Percentiles rank a stretch among this genome's conserved stretches.
phyloP scores from a whole-genome alignment of 2,797 vertebrate species.

The Pelodytes ibericus region DNA sequence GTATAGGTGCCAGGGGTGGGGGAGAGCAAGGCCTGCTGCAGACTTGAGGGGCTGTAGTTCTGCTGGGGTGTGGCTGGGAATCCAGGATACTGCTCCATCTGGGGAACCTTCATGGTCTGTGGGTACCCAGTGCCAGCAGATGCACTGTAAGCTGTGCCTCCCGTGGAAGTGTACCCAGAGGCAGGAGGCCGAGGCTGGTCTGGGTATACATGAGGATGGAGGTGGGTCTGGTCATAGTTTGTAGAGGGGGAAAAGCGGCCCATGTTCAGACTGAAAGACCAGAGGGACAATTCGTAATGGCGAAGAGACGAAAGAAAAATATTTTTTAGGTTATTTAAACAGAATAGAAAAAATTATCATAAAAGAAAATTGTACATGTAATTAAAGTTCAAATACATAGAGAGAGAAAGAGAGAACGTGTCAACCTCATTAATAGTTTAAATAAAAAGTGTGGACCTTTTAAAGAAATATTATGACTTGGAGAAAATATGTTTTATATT shows the following conservation, averaged over 20 bases:
- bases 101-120: constrained; percentile 86
- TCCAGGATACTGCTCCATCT: constrained; percentile 84
- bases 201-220: constrained; percentile 88
- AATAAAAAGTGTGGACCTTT: too few relatives aligned
- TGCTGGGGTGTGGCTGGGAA: constrained; percentile 71
- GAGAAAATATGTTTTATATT: too few relatives aligned
- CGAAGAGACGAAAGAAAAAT: neutral
- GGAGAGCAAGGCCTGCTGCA: constrained; percentile 96
- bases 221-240: constrained; percentile 90
- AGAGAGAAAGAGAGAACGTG: too few relatives aligned
- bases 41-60: constrained; percentile 85
- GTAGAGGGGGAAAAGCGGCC: constrained; percentile 81
- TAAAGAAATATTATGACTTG: too few relatives aligned
- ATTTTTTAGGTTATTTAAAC: neutral
- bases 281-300: neutral
- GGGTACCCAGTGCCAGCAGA: constrained; percentile 76
- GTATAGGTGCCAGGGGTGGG: constrained; percentile 90
- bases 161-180: constrained; percentile 64
- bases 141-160: constrained; percentile 57
- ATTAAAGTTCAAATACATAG: too few relatives aligned
- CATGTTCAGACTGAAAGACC: constrained; percentile 78
- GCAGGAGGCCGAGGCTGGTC: constrained; percentile 73
- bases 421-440: too few relatives aligned
- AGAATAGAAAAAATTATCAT: too few relatives aligned
- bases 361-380: too few relatives aligned